phyloP scores from a whole-genome alignment of 1,140 invertebrate genomes.

The Bombus sibiricus region DNA sequence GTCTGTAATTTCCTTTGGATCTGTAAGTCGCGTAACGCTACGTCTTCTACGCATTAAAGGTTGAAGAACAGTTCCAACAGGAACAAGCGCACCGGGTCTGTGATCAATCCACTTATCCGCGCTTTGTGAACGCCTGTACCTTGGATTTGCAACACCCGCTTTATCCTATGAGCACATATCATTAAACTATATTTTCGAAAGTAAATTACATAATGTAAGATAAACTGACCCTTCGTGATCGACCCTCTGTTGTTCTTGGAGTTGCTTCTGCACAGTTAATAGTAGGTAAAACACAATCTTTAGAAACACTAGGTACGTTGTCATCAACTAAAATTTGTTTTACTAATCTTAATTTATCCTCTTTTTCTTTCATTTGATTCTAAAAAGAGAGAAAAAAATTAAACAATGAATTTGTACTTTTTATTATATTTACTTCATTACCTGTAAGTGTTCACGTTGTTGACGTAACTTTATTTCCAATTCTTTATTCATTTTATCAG shows the following conservation, averaged over 20 bases:
- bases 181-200: not conserved
- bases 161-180: constrained; percentile 67
- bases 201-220: constrained; percentile 1
- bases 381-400: constrained; percentile 33
- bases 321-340: constrained; percentile 82
- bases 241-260: constrained; percentile 66
- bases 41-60: constrained; percentile 92
- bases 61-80: constrained; percentile 93
- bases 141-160: constrained; percentile 86
- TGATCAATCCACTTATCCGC: constrained; percentile 96
- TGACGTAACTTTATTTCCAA: constrained; percentile 86
- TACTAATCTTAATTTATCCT: constrained; percentile 82
- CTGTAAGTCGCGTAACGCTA: constrained; percentile 91
- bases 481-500: constrained; percentile 87
- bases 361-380: constrained; percentile 82
- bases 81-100: constrained; percentile 88
- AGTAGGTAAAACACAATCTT: constrained; percentile 59
- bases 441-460: constrained; percentile 86
- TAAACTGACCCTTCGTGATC: constrained; percentile 73
- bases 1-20: constrained; percentile 83
- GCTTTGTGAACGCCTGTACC: constrained; percentile 91
- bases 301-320: constrained; percentile 58
- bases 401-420: not conserved
- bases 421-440: constrained; percentile 55
- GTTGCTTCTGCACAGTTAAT: constrained; percentile 56